These are phyloP conservation scores for Drosophila koepferae DNA, from an alignment of 2,888 invertebrate genomes.

Conservation along the genomic window DNA sequence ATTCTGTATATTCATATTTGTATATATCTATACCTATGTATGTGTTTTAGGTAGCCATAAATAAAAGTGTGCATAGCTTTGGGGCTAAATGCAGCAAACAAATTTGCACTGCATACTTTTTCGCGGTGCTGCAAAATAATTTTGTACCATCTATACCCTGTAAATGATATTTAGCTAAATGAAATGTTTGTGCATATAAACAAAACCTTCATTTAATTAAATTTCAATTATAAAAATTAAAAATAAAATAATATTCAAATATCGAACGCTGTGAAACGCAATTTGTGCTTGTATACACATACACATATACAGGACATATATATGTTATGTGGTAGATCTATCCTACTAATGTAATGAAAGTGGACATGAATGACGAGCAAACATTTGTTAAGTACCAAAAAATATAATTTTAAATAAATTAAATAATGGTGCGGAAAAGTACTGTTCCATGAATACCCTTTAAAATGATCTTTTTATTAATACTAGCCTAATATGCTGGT, in stretches of 20 bases:
- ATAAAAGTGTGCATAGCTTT: constrained; percentile 50
- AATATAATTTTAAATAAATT: neutral
- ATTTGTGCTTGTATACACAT: no score
- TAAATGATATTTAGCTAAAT: neutral
- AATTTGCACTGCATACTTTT: constrained; percentile 48
- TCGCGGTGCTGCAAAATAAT: constrained; percentile 27
- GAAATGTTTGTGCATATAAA: neutral
- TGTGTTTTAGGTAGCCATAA: constrained; percentile 4
- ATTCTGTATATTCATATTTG: neutral
- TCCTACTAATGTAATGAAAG: neutral
- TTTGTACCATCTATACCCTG: constrained; percentile 1
- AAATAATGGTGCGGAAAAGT: neutral
- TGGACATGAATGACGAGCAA: neutral
- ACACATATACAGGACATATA: neutral
- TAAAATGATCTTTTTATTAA: neutral
- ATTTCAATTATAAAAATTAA: neutral
- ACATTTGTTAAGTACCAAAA: neutral
- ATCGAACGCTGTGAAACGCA: neutral
- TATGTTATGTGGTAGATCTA: neutral
- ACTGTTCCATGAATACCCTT: neutral
- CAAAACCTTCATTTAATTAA: neutral
- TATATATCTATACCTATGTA: neutral
- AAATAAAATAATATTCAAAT: neutral
- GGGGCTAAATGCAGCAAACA: constrained; percentile 32
- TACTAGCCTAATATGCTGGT: no score